These are phyloP conservation scores for Scaptomyza graminum DNA, from an alignment of 1,140 invertebrate genomes.

Conservation along the genomic window DNA sequence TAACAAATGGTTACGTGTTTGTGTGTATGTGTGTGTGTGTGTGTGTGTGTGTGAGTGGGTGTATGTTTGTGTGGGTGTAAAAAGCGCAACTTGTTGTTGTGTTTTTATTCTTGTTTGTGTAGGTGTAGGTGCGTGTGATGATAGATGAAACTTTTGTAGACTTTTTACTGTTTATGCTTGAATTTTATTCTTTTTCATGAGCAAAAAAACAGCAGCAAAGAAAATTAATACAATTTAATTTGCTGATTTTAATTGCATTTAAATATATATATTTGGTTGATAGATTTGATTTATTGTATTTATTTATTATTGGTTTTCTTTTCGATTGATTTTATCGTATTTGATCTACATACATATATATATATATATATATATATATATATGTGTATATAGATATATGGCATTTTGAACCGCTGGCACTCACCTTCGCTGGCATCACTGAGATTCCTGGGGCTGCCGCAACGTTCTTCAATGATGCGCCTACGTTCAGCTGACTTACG, in stretches of 20 bases:
- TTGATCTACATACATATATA: background rate
- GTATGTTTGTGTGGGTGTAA: slow-evolving; percentile 16
- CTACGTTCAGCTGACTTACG: slow-evolving; percentile 98
- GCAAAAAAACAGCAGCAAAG: slow-evolving; percentile 17
- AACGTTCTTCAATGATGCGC: slow-evolving; percentile 97
- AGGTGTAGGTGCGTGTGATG: slow-evolving; percentile 32
- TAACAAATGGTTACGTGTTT: slow-evolving; percentile 31
- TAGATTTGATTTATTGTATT: slow-evolving; percentile 3
- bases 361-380: no score
- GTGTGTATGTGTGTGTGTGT: slow-evolving; percentile 3
- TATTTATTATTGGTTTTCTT: slow-evolving; percentile 2
- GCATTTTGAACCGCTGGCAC: slow-evolving; percentile 56
- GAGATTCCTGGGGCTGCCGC: slow-evolving; percentile 94
- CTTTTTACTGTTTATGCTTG: slow-evolving; percentile 53
- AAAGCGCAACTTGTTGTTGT: slow-evolving; percentile 41
- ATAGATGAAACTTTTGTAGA: slow-evolving; percentile 65
- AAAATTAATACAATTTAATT: slow-evolving; percentile 16
- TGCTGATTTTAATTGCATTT: slow-evolving; percentile 14
- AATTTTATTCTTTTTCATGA: slow-evolving; percentile 18
- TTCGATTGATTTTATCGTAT: slow-evolving; percentile 2
- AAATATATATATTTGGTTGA: background rate
- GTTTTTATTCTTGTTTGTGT: slow-evolving; percentile 28
- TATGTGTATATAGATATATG: background rate
- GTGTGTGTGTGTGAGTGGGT: slow-evolving; percentile 4
- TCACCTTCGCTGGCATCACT: slow-evolving; percentile 97